These are phyloP conservation scores for Etia nguti DNA, from an alignment of 2,113 vertebrate species.

Conservation along the genomic window DNA sequence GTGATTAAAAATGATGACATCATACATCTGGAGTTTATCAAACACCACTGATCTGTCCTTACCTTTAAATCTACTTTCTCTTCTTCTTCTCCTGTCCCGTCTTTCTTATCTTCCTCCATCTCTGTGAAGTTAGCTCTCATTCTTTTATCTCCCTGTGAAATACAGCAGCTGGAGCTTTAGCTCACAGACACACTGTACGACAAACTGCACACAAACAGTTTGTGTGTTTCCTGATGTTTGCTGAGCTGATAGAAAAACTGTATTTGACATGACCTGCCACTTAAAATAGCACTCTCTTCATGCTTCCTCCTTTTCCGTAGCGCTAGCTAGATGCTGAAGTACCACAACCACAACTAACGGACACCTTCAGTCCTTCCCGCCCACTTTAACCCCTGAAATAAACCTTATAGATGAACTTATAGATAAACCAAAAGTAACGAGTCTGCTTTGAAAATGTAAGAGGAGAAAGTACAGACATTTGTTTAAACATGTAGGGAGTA, in stretches of 20 bases:
- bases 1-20: not conserved
- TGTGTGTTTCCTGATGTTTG: not conserved
- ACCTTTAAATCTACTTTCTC: not conserved
- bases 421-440: not conserved
- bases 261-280: not conserved
- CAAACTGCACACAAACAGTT: not conserved
- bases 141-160: not conserved
- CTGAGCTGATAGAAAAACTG: not conserved
- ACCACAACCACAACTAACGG: not conserved
- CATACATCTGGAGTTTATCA: not conserved
- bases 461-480: not conserved
- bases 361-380: not conserved
- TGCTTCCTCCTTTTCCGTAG: not conserved
- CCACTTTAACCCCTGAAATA: not conserved
- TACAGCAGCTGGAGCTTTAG: not conserved
- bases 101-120: not conserved
- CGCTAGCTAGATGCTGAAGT: not conserved
- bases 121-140: not conserved
- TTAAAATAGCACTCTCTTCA: not conserved
- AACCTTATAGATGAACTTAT: not conserved
- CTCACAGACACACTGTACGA: not conserved
- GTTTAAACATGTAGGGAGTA: not conserved
- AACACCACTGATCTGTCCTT: not conserved
- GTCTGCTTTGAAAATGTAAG: not conserved
- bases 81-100: not conserved